phyloP scores from a whole-genome alignment of 2,888 invertebrate species.

The Apoda limacodes region DNA sequence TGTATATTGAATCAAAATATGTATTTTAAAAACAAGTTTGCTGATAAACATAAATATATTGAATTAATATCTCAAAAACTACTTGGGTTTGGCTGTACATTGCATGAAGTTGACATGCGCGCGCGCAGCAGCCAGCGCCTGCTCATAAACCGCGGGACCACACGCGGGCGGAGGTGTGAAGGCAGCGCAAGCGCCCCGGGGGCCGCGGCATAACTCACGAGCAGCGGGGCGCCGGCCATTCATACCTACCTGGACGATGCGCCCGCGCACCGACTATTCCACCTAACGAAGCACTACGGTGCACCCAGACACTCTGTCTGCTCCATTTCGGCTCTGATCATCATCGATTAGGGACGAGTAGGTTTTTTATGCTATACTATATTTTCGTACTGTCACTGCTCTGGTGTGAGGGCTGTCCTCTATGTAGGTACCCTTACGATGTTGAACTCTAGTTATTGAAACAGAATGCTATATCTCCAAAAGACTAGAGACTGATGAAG shows the following conservation, averaged over 20 bases:
- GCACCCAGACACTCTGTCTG: conserved; percentile 56
- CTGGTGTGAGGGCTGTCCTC: no score
- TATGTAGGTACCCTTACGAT: no score
- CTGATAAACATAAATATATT: no score
- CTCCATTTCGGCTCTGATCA: conserved; percentile 13
- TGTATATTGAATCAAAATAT: no score
- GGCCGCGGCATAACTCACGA: conserved; percentile 61
- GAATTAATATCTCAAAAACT: no score
- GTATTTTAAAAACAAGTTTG: no score
- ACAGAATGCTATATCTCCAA: no score
- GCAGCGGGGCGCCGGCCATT: conserved; percentile 66
- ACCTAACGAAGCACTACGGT: conserved; percentile 30
- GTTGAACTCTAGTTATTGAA: no score
- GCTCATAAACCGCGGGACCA: conserved; percentile 65
- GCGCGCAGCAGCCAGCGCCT: conserved; percentile 45
- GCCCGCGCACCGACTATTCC: conserved; percentile 19
- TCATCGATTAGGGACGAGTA: conserved; percentile 2
- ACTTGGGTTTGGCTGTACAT: no score
- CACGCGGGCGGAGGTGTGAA: conserved; percentile 70
- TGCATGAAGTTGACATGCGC: conserved; percentile 27
- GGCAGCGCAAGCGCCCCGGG: conserved; percentile 59
- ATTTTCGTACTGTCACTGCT: no score
- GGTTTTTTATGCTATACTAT: no score
- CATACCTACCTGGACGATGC: conserved; percentile 52
- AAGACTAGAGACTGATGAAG: no score